phyloP scores from a whole-genome alignment of 2,888 invertebrate genomes.

The Gastrophysa polygoni region DNA sequence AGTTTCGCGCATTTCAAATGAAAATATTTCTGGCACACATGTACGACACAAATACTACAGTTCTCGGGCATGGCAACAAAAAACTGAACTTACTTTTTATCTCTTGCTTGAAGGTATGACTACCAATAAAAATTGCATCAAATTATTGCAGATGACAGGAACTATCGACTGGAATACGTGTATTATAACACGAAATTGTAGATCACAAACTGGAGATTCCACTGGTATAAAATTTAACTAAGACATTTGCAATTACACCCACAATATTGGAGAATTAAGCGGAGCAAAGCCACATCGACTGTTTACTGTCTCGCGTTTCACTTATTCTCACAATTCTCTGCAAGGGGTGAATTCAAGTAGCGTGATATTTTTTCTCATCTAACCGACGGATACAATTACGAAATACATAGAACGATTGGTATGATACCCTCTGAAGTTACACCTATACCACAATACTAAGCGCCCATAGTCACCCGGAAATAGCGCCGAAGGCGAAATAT shows the following conservation, averaged over 20 bases:
- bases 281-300: neutral
- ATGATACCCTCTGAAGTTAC: too few relatives aligned
- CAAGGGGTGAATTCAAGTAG: too few relatives aligned
- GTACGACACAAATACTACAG: slow-evolving; percentile 5
- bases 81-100: neutral
- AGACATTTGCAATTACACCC: neutral
- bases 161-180: neutral
- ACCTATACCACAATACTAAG: too few relatives aligned
- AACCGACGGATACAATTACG: too few relatives aligned
- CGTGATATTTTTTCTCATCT: too few relatives aligned
- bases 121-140: slow-evolving; percentile 3
- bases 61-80: slow-evolving; percentile 3
- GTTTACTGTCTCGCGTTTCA: too few relatives aligned
- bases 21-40: slow-evolving; percentile 5
- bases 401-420: too few relatives aligned
- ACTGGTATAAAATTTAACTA: slow-evolving; percentile 5
- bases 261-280: neutral
- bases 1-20: slow-evolving; percentile 2
- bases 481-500: too few relatives aligned
- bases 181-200: slow-evolving; percentile 5
- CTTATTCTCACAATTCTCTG: too few relatives aligned
- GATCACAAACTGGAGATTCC: slow-evolving; percentile 4
- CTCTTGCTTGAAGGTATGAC: neutral
- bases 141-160: neutral
- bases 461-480: too few relatives aligned